Evolutionary conservation across 2,113 vertebrate genomes (phyloP), one percentile per base, ranked within the genome.

Genomic region (Maccullochella peelii): DNA sequence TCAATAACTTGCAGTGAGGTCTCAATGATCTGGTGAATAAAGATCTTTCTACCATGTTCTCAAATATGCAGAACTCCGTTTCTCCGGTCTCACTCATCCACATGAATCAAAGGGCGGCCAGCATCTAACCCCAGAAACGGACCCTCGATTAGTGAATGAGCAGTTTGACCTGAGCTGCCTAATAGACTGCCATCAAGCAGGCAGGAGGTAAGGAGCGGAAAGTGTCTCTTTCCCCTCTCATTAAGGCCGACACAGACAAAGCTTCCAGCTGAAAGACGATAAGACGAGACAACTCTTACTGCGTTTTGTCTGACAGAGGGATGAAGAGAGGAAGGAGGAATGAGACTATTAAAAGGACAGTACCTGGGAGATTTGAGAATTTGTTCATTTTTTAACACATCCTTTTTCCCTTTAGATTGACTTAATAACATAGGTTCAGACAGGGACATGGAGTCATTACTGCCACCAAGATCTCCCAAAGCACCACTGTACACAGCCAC

Each of bases 201-300:
- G 38, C 65, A 2, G 75, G 69, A 79, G 69, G 72, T 74, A 50
- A 79, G 73, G 78, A 91, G 85, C 59, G 61, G 73, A 79, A 86
- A 91, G 80, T 44, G 73, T 67, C 30, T 75, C 80, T 68, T 77
- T 70, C 80, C 82, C 72, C 76, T 83, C 82, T 89, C 86, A 91
- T 92, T 92, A 91, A 80, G 80, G 58, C 88, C 73, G 77, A 89
- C 83, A 58, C 79, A 59, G 78, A 85, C 86, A 82, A 83, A 90
- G 72, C 82, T 72, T 86, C 47, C 76, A 61, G 78, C 68, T 15
- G 74, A 77, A 79, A 80, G 69, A 85, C 36, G 40, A 83, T 81
- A 73, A 88, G 67, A 67, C 33, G 50, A 71, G 76, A 88, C 42
- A 54, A 83, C 55, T 67, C 77, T 44, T 15, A 33, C 47, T 79